Evolutionary conservation across 2,797 vertebrate species (phyloP), one percentile per base, ranked within the genome.

Genomic region (Thamnophis elegans): DNA sequence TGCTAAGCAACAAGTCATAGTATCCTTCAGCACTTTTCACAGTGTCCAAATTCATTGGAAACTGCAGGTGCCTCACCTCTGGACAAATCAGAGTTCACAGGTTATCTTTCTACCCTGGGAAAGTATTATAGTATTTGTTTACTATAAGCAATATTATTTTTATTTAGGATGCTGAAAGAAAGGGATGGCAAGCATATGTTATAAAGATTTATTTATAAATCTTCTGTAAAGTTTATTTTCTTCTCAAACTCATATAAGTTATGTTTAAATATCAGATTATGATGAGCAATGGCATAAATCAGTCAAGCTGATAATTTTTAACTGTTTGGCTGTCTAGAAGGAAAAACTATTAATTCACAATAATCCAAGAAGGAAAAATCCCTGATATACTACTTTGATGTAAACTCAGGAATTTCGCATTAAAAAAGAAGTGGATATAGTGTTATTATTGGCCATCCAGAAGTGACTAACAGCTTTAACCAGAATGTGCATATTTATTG

Each of bases 301-400:
- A 92, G 25, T 90, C 93, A 92, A 0, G 4, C 92, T 93, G 59
- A 90, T 91, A n/a, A 54, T 88, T 16, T 3, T 87, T 94, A 92
- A 92, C 87, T 92, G 56, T 0, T 0, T 91, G 92, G 82, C 89
- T 89, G 54, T 18, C 92, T 90, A 94, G 85, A 94, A 94, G 92
- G 53, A 93, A 92, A 91, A 94, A 93, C 68, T 73, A 93, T 56
- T 65, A 59, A 90, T 90, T 90, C 60, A 90, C 28, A 12, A 90
- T 58, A 78, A 92, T 78, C 90, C 92, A 65, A 42, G 82, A 78
- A 90, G 68, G 28, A 73, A 91, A 73, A 91, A 28, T 47, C 12
- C 65, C n/a, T 32, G 0, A 90, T 87, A 85, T 88, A 28, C 91
- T 32, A 85, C 26, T 68, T 87, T 58, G 53, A 92, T 68, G 53